Base-by-base conservation (phyloP, 2,113 vertebrate species). In the Vulpes vulpes region DNA sequence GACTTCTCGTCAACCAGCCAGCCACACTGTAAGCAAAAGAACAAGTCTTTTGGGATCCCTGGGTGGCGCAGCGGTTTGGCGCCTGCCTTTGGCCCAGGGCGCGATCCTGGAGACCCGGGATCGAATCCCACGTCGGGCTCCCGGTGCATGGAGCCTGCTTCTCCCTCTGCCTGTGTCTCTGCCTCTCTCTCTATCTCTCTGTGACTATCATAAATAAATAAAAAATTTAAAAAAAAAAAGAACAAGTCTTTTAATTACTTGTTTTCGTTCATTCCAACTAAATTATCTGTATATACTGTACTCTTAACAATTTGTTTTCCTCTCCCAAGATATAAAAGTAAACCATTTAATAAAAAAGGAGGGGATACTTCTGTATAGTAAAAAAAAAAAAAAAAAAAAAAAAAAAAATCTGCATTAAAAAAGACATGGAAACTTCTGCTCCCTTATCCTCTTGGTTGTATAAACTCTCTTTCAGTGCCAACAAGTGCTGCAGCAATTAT, bases 1-100 rank as follows among this genome's bases (percentile, higher is more conserved):
- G 9, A 96, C 62, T 62, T 96, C 73, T 87, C 89, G 82, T 93
- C 71, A 87, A 86, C 23, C 27, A 79, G 6, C 15, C n/a, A 91
- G 32, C 11, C 25, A 96, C 25, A 92, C 4, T 49, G 11, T 32
- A 94, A 91, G 71, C 59, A 92, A 69, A 87, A 91, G 55, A 38
- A 14, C 55, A 81, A 17, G 32, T 43, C 22, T 76, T 95, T 71
- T 43, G 35, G 35, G 35, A 35, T 35, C 35, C 35, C 35, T 35
- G 35, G 35, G 35, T 35, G 35, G 35, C 35, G 35, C 35, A 35
- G 35, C 35, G 35, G 35, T 35, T 35, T 35, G 35, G 35, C 35
- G 35, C 35, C 35, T 35, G 35, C 35, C 35, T 35, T 35, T 35
- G 35, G 35, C 35, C 35, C 35, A 35, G 2, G 35, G 35, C 2